phyloP scores from a whole-genome alignment of 2,797 vertebrate genomes.

The Neosilurus hyrtlii region DNA sequence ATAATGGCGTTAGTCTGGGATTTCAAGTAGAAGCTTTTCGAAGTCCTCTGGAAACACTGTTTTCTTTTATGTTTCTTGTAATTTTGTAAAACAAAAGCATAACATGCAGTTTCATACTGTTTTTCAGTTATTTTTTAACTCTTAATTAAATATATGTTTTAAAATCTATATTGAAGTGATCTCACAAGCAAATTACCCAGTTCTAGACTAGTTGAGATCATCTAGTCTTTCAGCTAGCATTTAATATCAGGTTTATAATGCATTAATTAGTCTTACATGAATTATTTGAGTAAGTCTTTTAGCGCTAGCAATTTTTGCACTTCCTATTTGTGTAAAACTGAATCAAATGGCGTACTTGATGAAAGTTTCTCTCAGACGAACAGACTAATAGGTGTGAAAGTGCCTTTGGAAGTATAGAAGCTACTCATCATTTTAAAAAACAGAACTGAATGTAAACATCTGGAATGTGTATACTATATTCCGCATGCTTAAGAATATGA shows the following conservation, averaged over 20 bases:
- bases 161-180: neutral
- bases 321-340: too few species aligned
- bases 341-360: too few species aligned
- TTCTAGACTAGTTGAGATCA: too few species aligned
- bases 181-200: neutral
- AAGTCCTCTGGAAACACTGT: neutral
- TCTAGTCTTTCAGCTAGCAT: neutral
- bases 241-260: too few species aligned
- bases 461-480: neutral
- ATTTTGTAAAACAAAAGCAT: neutral
- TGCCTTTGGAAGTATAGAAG: neutral
- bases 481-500: neutral
- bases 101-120: neutral
- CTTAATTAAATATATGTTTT: neutral
- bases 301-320: too few species aligned
- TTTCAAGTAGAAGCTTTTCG: neutral
- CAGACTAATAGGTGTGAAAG: neutral
- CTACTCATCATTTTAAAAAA: neutral
- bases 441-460: neutral
- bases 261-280: neutral
- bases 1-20: neutral
- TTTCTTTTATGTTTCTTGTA: neutral
- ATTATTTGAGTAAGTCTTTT: too few species aligned
- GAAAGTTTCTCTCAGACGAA: too few species aligned
- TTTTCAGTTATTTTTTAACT: neutral